These are phyloP conservation scores for Epinotia nisella DNA, from an alignment of 2,888 invertebrate genomes.

Conservation along the genomic window DNA sequence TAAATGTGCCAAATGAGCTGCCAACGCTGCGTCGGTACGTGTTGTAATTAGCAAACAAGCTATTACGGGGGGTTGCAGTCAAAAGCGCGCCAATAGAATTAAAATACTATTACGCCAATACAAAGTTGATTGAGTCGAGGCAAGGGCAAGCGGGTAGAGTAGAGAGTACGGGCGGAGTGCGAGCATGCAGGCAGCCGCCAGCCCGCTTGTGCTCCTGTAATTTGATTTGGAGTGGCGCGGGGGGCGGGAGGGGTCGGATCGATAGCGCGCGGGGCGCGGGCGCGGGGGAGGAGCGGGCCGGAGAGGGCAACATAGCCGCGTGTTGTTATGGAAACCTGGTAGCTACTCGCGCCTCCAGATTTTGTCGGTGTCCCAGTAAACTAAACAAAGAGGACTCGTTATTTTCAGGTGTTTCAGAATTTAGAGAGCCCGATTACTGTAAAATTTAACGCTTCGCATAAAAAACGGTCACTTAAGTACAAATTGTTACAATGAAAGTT, in stretches of 20 bases:
- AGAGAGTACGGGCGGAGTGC: conserved; percentile 32
- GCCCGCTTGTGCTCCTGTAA: conserved; percentile 73
- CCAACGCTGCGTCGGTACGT: conserved; percentile 58
- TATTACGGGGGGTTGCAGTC: conserved; percentile 68
- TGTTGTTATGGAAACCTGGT: conserved; percentile 82
- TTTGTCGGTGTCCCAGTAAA: conserved; percentile 80
- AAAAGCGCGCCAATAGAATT: conserved; percentile 81
- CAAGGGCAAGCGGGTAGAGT: conserved; percentile 30
- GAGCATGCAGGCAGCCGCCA: conserved; percentile 50
- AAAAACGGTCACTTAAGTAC: conserved; percentile 9
- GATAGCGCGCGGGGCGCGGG: conserved; percentile 56
- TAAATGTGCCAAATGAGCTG: conserved; percentile 56
- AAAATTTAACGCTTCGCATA: conserved; percentile 7
- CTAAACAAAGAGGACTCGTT: conserved; percentile 81
- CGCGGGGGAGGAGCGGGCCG: conserved; percentile 50
- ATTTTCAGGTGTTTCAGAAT: conserved; percentile 60
- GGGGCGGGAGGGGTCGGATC: conserved; percentile 62
- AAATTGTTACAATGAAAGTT: conserved; percentile 22
- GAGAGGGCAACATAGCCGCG: conserved; percentile 67
- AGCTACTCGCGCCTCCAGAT: conserved; percentile 81
- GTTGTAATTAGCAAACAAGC: conserved; percentile 76
- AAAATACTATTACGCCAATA: conserved; percentile 82
- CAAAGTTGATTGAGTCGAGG: conserved; percentile 76
- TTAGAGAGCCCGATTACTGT: conserved; percentile 29
- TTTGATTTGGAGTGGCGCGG: conserved; percentile 82